A percentile compares a stretch with the other conserved stretches of the same genome.
These are phyloP conservation scores for Mylabris sibirica DNA, from an alignment of 2,888 invertebrate species.

Conservation along the genomic window DNA sequence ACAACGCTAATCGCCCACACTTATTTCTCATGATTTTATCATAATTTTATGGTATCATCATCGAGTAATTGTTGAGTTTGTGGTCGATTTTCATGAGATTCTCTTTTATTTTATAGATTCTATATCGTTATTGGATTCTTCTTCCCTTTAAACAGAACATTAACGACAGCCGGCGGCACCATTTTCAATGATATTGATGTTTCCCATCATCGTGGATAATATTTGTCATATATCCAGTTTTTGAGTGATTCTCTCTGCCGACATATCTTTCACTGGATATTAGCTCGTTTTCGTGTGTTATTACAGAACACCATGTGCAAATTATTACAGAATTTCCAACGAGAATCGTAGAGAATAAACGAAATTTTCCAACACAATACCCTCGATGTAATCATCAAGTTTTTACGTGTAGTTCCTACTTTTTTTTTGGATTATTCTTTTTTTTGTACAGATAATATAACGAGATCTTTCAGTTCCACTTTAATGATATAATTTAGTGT, in stretches of 20 bases:
- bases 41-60: background rate
- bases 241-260: constrained; percentile 21
- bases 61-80: background rate
- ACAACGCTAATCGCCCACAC: constrained; percentile 30
- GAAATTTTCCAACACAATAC: background rate
- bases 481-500: constrained; percentile 59
- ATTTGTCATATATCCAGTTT: constrained; percentile 29
- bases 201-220: constrained; percentile 21
- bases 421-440: background rate
- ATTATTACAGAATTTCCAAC: constrained; percentile 23
- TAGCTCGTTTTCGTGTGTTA: constrained; percentile 23
- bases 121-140: background rate
- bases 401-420: background rate
- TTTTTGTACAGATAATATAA: background rate
- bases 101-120: background rate
- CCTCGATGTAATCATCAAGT: background rate
- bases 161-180: constrained; percentile 27
- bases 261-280: constrained; percentile 17
- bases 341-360: background rate
- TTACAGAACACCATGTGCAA: constrained; percentile 31
- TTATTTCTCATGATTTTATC: constrained; percentile 21
- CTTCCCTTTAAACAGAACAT: constrained; percentile 18
- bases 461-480: constrained; percentile 19
- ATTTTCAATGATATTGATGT: constrained; percentile 18
- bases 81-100: background rate